These are phyloP conservation scores for Epirrhoe alternata DNA, from an alignment of 2,888 invertebrate genomes.

Conservation along the genomic window DNA sequence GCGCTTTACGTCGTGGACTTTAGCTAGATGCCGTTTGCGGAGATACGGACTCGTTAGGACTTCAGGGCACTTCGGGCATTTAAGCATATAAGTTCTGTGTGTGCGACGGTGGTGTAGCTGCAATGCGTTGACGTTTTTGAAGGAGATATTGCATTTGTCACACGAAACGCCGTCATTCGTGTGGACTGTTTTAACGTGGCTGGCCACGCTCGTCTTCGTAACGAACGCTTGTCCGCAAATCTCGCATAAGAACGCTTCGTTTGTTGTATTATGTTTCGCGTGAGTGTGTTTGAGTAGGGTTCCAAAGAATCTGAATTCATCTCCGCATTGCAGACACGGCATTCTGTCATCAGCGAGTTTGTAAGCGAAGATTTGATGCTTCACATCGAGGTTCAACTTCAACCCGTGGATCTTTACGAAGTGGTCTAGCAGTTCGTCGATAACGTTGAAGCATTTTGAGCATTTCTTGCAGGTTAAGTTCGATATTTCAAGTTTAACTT, in stretches of 20 bases:
- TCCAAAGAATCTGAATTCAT: constrained; percentile 62
- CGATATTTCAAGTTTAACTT: constrained; percentile 58
- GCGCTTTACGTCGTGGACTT: constrained; percentile 66
- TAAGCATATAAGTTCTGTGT: constrained; percentile 44
- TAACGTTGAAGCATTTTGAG: constrained; percentile 38
- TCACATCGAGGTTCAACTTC: constrained; percentile 50
- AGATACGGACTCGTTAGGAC: constrained; percentile 61
- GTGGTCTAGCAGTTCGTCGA: constrained; percentile 57
- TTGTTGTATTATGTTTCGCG: constrained; percentile 56
- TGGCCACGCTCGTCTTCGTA: constrained; percentile 57
- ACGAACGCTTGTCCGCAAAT: constrained; percentile 70
- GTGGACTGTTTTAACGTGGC: constrained; percentile 64
- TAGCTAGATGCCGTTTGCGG: constrained; percentile 66
- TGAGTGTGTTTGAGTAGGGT: constrained; percentile 58
- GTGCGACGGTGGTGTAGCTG: constrained; percentile 47
- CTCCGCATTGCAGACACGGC: constrained; percentile 59
- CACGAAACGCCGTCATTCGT: constrained; percentile 47
- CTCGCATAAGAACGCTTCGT: constrained; percentile 60
- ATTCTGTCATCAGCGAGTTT: constrained; percentile 58
- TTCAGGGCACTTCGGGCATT: constrained; percentile 69
- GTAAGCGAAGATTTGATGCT: constrained; percentile 52
- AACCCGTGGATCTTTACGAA: constrained; percentile 48
- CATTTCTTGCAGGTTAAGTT: constrained; percentile 59
- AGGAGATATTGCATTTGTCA: constrained; percentile 53
- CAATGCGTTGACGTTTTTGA: constrained; percentile 51